Base-by-base conservation (phyloP, 2,113 vertebrate species). In the Theropithecus gelada region DNA sequence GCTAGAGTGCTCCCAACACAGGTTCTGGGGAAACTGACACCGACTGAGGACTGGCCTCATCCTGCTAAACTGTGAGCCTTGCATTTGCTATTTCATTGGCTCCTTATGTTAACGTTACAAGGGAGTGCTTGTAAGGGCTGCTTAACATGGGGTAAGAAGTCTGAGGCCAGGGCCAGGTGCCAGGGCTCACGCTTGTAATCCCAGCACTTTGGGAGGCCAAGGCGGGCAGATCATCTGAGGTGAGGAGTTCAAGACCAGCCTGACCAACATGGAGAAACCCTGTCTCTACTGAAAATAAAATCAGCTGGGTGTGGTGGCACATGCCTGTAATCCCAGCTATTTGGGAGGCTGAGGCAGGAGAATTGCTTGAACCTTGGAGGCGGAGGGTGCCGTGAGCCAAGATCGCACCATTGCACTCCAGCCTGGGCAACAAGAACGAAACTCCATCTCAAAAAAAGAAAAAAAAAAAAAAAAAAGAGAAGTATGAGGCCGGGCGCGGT, bases 31-130 rank as follows among this genome's bases (percentile, higher is more conserved):
- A 13, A 50, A 23, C 14, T 4, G 87, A 40, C 5, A 0, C 68
- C 2, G 35, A 5, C 52, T 2, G 73, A 45, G 59, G 16, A 50
- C n/a, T 23, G 70, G 64, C 40, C 18, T 1, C 0, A 3, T 35
- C 13, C 25, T 0, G 14, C 43, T n/a, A 16, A 16, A 59, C 57
- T 9, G 18, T 10, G 25, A 73, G 22, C 76, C 18, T 11, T 17
- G 16, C 3, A 7, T 88, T 30, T 50, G 16, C 27, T 12, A 0
- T 52, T 70, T 59, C 30, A 16, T 55, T 76, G 7, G 1, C 17
- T 17, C 17, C n/a, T 57, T 11, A 43, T 2, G 6, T 16, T 35
- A 14, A 8, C 4, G 18, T 81, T 70, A 9, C 3, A 14, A 76
- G 27, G 87, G 64, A 68, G 52, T 61, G 12, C 61, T 64, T 32